phyloP scores from a whole-genome alignment of 2,888 invertebrate species.

The Sinodicranocentrus sp. region DNA sequence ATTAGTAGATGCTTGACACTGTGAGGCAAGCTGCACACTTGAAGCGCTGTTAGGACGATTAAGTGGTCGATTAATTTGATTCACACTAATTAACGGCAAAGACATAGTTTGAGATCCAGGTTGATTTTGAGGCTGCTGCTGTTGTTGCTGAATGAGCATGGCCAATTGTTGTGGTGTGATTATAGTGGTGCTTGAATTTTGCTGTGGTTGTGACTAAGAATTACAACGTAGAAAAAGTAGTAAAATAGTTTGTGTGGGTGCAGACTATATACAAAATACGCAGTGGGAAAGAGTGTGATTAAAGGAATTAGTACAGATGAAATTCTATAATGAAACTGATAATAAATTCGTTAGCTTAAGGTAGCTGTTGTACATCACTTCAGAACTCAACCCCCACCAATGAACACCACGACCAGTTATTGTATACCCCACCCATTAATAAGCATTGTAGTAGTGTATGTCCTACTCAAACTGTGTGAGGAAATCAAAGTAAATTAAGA shows the following conservation, averaged over 20 bases:
- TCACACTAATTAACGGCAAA: constrained; percentile 70
- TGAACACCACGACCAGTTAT: too few species aligned
- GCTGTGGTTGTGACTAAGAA: constrained; percentile 72
- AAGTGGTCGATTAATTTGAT: constrained; percentile 72
- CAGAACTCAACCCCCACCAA: neutral
- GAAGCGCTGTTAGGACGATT: constrained; percentile 73
- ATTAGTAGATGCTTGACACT: constrained; percentile 57
- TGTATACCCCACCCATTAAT: too few species aligned
- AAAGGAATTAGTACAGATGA: neutral
- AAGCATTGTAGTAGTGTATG: too few species aligned
- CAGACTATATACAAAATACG: constrained; percentile 32
- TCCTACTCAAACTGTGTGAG: too few species aligned
- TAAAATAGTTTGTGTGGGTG: constrained; percentile 52
- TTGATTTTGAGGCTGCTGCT: constrained; percentile 71
- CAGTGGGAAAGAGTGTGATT: constrained; percentile 9
- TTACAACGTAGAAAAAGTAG: constrained; percentile 52
- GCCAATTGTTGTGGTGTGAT: constrained; percentile 77
- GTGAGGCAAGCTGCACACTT: constrained; percentile 66
- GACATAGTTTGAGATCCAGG: constrained; percentile 74
- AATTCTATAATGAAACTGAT: too few species aligned
- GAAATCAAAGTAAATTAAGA: too few species aligned
- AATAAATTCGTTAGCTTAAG: too few species aligned
- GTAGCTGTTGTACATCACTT: neutral
- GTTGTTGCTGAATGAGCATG: constrained; percentile 75
- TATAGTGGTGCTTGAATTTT: constrained; percentile 75